A percentile compares a stretch with the other conserved stretches of the same genome.
Conservation (phyloP, 2,113 vertebrate genomes). For the Esox niger region DNA sequence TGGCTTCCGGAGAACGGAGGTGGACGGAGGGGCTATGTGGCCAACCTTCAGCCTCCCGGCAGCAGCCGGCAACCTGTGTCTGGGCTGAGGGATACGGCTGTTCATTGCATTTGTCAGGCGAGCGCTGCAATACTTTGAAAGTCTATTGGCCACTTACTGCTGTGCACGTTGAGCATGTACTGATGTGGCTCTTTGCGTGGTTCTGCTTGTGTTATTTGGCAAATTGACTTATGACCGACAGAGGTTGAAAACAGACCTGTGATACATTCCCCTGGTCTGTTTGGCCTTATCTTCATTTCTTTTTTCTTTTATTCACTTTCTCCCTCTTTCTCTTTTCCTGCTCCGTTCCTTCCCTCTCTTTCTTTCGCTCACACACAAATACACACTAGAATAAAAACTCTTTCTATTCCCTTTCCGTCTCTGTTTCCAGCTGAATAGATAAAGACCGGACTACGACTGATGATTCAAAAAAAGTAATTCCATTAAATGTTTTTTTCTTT, state of each 20-base stretch:
- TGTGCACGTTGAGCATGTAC: constrained; percentile 65
- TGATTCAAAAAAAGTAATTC: constrained; percentile 72
- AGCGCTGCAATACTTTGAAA: constrained; percentile 70
- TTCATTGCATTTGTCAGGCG: constrained; percentile 76
- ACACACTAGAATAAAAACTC: constrained; percentile 16
- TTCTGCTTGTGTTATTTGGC: constrained; percentile 70
- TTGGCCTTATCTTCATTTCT: no score
- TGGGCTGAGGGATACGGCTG: constrained; percentile 69
- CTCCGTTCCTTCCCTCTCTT: constrained; percentile 22
- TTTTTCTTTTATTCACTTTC: constrained; percentile 23
- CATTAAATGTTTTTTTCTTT: constrained; percentile 59
- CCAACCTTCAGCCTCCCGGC: constrained; percentile 58
- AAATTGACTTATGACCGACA: constrained; percentile 67
- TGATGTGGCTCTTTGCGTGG: constrained; percentile 65
- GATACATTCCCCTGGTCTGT: constrained; percentile 40
- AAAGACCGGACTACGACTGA: constrained; percentile 58
- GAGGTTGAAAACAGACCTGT: constrained; percentile 54
- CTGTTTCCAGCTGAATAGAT: constrained; percentile 47
- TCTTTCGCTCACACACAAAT: constrained; percentile 10
- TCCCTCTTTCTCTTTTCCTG: constrained; percentile 2
- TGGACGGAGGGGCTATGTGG: constrained; percentile 49
- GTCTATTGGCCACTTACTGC: constrained; percentile 73
- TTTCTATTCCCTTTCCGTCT: constrained; percentile 31
- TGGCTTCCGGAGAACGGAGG: constrained; percentile 45
- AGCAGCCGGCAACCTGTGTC: constrained; percentile 37